These are phyloP conservation scores for Oeneis ivallda DNA, from an alignment of 2,888 invertebrate genomes.

Conservation along the genomic window DNA sequence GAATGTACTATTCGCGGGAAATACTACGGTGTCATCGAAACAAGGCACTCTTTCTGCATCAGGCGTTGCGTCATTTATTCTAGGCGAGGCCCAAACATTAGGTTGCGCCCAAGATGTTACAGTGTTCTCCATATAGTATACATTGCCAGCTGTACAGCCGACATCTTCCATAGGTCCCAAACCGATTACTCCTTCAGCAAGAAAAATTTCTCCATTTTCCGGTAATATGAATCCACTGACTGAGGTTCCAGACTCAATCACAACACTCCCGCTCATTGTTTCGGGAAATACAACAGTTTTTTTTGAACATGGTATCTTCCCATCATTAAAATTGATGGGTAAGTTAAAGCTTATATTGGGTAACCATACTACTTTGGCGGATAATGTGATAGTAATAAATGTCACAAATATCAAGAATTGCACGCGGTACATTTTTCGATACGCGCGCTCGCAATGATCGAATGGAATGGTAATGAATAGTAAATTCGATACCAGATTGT, in stretches of 20 bases:
- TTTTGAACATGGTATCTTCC: conserved; percentile 66
- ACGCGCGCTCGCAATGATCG: conserved; percentile 37
- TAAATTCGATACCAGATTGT: conserved; percentile 51
- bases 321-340: conserved; percentile 60
- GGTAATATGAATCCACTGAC: conserved; percentile 65
- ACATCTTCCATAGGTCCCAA: conserved; percentile 55
- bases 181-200: conserved; percentile 56
- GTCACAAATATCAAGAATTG: conserved; percentile 36
- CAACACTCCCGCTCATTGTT: conserved; percentile 52
- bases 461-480: conserved; percentile 51
- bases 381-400: conserved; percentile 46
- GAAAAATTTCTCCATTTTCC: conserved; percentile 59
- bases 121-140: conserved; percentile 58
- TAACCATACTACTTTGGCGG: conserved; percentile 62
- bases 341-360: conserved; percentile 65
- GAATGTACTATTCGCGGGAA: conserved; percentile 57
- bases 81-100: conserved; percentile 68
- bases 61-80: conserved; percentile 73
- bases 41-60: conserved; percentile 76
- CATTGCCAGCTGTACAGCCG: conserved; percentile 51
- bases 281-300: conserved; percentile 67
- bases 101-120: conserved; percentile 64
- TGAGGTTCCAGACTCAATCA: conserved; percentile 52
- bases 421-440: conserved; percentile 35
- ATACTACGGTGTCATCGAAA: conserved; percentile 65